Conservation (phyloP, 2,797 vertebrate genomes). For the Garrulus glandarius region DNA sequence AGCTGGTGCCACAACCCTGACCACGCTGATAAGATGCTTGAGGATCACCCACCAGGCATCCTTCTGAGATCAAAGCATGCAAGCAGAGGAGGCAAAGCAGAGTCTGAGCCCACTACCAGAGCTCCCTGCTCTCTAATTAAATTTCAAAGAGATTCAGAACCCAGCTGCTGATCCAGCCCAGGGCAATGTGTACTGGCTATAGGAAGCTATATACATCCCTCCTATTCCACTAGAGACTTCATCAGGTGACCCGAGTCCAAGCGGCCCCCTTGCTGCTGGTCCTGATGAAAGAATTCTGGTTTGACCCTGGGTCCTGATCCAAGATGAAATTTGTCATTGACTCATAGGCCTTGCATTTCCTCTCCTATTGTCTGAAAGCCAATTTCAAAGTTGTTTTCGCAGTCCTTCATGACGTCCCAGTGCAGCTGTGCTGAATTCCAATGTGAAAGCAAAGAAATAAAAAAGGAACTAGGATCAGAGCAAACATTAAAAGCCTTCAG, state of each 20-base stretch:
- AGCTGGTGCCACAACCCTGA: background rate
- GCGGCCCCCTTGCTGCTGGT: background rate
- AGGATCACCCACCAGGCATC: background rate
- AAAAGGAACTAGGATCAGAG: background rate
- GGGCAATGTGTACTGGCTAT: background rate
- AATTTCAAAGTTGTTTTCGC: conserved; percentile 15
- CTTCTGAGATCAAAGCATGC: background rate
- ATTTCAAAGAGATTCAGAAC: background rate
- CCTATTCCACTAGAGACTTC: background rate
- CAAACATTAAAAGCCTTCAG: background rate
- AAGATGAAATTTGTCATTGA: conserved; percentile 31
- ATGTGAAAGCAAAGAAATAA: background rate
- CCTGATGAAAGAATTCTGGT: background rate
- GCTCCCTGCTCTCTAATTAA: background rate
- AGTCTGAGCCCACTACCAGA: background rate
- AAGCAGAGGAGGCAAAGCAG: background rate
- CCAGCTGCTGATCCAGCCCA: background rate
- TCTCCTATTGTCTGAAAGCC: conserved; percentile 39
- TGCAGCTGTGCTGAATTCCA: conserved; percentile 57
- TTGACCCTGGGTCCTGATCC: conserved; percentile 26
- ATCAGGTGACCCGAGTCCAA: background rate
- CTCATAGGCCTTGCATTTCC: conserved; percentile 38
- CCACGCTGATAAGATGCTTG: background rate
- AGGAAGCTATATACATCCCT: background rate
- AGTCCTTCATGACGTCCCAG: background rate